phyloP scores from a whole-genome alignment of 2,113 vertebrate genomes.

The Procavia capensis region DNA sequence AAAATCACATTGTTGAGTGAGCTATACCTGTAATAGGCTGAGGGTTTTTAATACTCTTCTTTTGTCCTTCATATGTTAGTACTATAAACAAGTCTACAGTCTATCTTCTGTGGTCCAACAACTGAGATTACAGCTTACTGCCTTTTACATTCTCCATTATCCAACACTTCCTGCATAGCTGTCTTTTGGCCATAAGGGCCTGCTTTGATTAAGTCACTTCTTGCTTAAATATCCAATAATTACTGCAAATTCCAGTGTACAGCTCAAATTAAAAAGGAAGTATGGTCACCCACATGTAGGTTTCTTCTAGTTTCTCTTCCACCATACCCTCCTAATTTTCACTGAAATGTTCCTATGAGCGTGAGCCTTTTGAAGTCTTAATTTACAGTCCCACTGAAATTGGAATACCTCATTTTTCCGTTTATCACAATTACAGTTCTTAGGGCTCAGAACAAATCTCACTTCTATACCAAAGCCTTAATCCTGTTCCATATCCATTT shows the following conservation, averaged over 20 bases:
- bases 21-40: not conserved
- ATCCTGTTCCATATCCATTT: not conserved
- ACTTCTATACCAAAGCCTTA: constrained; percentile 14
- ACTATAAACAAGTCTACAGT: not conserved
- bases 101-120: not conserved
- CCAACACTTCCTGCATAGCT: not conserved
- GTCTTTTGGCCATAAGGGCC: not conserved
- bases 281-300: not conserved
- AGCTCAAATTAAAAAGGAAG: constrained; percentile 23
- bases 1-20: not conserved
- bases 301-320: not conserved
- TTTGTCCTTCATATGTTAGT: not conserved
- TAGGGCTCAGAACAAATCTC: constrained; percentile 6
- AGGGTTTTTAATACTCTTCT: not conserved
- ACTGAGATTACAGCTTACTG: not conserved
- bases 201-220: not conserved
- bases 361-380: not conserved
- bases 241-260: constrained; percentile 19
- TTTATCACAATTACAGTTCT: not conserved
- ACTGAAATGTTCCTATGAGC: constrained; percentile 6
- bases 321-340: not conserved
- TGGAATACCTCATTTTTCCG: not conserved
- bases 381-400: not conserved
- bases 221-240: constrained; percentile 19
- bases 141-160: not conserved